phyloP scores from a whole-genome alignment of 2,888 invertebrate genomes.

The Ennomos fuscantarius region DNA sequence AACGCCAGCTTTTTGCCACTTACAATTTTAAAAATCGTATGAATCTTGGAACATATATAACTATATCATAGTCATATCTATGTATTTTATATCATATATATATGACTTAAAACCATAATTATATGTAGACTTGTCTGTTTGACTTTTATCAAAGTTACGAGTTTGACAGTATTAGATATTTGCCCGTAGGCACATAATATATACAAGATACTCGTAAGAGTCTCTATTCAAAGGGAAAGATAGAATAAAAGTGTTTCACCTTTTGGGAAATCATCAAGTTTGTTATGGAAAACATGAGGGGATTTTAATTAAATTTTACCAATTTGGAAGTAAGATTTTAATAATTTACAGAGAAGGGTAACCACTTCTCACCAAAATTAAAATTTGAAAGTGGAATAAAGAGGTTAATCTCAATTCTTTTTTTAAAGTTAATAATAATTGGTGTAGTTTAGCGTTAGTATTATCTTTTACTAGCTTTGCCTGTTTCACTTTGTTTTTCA shows the following conservation, averaged over 20 bases:
- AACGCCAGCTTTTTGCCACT: too few species aligned
- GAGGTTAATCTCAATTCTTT: not conserved
- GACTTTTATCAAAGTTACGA: too few species aligned
- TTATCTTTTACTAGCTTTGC: too few species aligned
- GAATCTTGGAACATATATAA: too few species aligned
- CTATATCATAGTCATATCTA: too few species aligned
- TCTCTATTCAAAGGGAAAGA: constrained; percentile 21
- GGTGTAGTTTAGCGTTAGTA: too few species aligned
- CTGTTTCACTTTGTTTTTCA: too few species aligned
- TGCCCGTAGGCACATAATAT: not conserved
- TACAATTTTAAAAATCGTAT: too few species aligned
- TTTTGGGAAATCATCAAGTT: constrained; percentile 53
- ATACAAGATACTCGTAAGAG: not conserved
- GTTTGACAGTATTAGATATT: not conserved
- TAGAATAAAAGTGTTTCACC: constrained; percentile 42
- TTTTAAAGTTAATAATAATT: too few species aligned
- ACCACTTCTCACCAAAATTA: constrained; percentile 29
- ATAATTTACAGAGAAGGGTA: not conserved
- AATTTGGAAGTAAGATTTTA: constrained; percentile 41
- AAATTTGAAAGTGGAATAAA: constrained; percentile 5
- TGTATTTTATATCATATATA: too few species aligned
- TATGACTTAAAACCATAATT: too few species aligned
- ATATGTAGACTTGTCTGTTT: too few species aligned
- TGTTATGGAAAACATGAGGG: constrained; percentile 45
- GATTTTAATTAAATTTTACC: constrained; percentile 53